Base-by-base conservation (phyloP, 1,140 invertebrate species). In the Stegodyphus mimosarum region DNA sequence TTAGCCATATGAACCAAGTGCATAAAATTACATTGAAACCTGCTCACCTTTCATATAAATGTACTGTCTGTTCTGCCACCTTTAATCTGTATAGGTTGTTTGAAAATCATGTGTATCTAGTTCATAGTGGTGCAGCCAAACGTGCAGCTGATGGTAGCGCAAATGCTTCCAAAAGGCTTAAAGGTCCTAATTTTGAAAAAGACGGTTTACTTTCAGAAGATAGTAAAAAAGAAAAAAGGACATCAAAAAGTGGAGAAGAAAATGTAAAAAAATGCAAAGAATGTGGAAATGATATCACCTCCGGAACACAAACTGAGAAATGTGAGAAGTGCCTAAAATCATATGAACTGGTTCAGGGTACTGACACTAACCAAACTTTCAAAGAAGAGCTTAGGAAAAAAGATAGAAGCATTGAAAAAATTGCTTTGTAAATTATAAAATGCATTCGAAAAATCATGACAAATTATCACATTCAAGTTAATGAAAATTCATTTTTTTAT, bases 11-110 rank as follows among this genome's bases (percentile, higher is more conserved):
- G 72, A 95, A 95, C 53, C 93, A 95, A 86, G 96, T 97, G 90
- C 96, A 97, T 90, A 95, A 95, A 87, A 94, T 97, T 93, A 96
- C 95, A 10, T 91, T 97, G 84, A 97, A 97, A 89, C 96, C 96
- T 7, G 96, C 96, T 52, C 96, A 97, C 90, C 91, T 97, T 51
- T 97, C 96, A 7, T 97, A 97, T 92, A 98, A 97, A 90, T 98
- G 96, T 91, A 97, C 96, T 48, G 96, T 97, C 6, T 98, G 96
- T 90, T 96, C 96, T 69, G 96, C 96, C 67, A 97, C 96, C 11
- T 97, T 97, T 89, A 95, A 95, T 85, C 96, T 97, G 95, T 98
- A 98, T 92, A 96, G 96, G 91, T 95, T 96, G 88, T 98, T 98
- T 89, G 96, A 97, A 89, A 97, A 95, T 90, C 96, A 98, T 90